Percentiles rank a stretch among this genome's conserved stretches.
These are phyloP conservation scores for Clamator glandarius DNA, from an alignment of 2,797 vertebrate genomes.

Conservation along the genomic window DNA sequence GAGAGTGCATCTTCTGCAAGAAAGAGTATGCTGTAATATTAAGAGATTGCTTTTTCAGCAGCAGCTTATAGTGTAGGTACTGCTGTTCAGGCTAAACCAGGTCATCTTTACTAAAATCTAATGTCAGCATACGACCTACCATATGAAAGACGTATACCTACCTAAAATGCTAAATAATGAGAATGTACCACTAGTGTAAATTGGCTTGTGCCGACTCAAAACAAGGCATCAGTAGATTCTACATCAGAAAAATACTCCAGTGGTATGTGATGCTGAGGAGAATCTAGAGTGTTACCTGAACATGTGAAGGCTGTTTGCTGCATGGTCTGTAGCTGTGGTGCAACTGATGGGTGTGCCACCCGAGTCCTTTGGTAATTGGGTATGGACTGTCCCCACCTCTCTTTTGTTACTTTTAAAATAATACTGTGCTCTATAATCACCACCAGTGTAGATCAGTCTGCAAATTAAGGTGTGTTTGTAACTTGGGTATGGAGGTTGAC, in stretches of 20 bases:
- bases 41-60: neutral
- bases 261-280: neutral
- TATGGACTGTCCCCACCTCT: too few species aligned
- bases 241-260: neutral
- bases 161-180: neutral
- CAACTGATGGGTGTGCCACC: neutral
- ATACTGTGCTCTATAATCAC: neutral
- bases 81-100: neutral
- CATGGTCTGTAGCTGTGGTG: fast-evolving
- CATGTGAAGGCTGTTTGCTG: neutral
- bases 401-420: neutral
- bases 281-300: neutral
- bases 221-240: neutral
- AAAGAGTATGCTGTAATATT: neutral
- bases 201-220: neutral
- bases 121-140: neutral
- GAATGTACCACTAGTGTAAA: neutral
- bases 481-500: neutral
- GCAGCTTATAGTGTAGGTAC: neutral
- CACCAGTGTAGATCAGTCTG: neutral
- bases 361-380: neutral
- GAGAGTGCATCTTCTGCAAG: neutral
- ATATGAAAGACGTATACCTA: neutral
- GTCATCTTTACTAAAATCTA: neutral
- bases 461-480: neutral